phyloP scores from a whole-genome alignment of 2,113 vertebrate genomes.

The Amphilophus citrinellus region DNA sequence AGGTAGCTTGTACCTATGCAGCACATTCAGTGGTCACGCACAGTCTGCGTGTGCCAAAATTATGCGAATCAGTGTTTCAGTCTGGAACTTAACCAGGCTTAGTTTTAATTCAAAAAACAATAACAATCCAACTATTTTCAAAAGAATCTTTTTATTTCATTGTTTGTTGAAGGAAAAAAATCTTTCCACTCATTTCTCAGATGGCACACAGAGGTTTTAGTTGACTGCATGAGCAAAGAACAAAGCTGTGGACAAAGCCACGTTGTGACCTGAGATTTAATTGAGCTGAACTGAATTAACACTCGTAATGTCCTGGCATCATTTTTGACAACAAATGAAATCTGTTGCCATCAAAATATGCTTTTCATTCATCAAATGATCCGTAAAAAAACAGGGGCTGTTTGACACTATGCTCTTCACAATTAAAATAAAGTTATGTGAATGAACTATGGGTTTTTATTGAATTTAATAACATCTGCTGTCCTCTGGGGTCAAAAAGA shows the following conservation, averaged over 20 bases:
- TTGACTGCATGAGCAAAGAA: constrained; percentile 42
- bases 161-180: constrained; percentile 63
- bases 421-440: too few relatives aligned
- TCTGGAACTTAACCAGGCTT: constrained; percentile 5
- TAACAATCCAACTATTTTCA: constrained; percentile 34
- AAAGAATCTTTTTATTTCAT: constrained; percentile 48
- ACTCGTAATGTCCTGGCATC: background rate
- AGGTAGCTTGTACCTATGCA: background rate
- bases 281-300: background rate
- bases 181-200: constrained; percentile 48
- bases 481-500: too few relatives aligned
- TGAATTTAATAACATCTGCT: too few relatives aligned
- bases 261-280: background rate
- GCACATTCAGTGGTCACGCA: background rate
- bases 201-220: constrained; percentile 29
- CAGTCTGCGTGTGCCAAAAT: background rate
- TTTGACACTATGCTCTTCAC: too few relatives aligned
- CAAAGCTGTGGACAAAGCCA: background rate
- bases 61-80: background rate
- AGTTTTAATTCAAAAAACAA: constrained; percentile 40
- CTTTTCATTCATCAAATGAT: too few relatives aligned
- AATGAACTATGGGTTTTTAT: too few relatives aligned
- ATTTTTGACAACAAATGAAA: background rate
- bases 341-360: too few relatives aligned
- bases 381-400: too few relatives aligned